Conservation (phyloP, 2,113 vertebrate species). For the Nesogale talazaci region DNA sequence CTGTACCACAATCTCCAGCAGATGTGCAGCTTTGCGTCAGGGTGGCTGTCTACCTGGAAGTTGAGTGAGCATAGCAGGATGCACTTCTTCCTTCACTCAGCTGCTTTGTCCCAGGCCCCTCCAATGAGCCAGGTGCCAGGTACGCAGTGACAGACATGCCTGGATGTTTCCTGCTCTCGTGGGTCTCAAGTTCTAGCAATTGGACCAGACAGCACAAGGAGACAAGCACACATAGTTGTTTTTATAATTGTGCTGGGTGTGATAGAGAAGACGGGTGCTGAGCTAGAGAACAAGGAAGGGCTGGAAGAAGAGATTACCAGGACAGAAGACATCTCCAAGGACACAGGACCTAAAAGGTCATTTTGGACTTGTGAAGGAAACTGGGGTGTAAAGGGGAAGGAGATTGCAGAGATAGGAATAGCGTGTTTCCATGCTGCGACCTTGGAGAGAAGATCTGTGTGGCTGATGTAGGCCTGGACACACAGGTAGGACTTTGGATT, state of each 20-base stretch:
- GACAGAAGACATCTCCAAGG: neutral
- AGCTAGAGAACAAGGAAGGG: neutral
- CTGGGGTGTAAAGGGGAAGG: neutral
- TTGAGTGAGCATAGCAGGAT: rapidly evolving
- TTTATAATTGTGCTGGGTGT: neutral
- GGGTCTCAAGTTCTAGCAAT: neutral
- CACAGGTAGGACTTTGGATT: neutral
- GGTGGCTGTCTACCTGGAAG: neutral
- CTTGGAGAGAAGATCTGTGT: neutral
- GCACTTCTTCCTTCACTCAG: neutral
- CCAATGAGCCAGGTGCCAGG: neutral
- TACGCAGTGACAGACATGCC: neutral
- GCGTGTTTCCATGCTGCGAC: neutral
- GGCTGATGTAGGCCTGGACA: neutral
- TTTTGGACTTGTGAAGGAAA: neutral
- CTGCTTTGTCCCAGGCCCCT: neutral
- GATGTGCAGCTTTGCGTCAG: neutral
- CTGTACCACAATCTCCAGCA: neutral
- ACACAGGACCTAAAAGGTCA: neutral
- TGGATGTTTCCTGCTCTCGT: neutral
- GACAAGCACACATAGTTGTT: neutral
- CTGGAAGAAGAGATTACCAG: rapidly evolving
- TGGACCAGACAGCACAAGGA: neutral
- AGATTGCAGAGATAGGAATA: neutral
- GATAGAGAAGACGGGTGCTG: neutral